These are phyloP conservation scores for Leucoraja ocellata DNA, from an alignment of 2,797 vertebrate species.

Conservation along the genomic window DNA sequence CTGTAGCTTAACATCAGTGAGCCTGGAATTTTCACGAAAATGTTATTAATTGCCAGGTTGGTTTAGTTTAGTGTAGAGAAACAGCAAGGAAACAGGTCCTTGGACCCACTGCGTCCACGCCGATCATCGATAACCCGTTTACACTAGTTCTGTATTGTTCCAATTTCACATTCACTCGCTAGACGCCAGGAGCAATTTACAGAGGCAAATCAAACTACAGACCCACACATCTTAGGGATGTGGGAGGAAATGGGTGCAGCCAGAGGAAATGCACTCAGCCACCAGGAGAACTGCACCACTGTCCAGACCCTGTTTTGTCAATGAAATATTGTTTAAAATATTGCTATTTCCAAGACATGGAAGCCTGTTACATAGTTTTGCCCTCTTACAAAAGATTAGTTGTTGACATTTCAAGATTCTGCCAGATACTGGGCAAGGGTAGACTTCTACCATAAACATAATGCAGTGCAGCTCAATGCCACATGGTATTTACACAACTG, in stretches of 20 bases:
- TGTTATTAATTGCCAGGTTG: neutral
- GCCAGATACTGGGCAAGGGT: neutral
- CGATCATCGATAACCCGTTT: too few species aligned
- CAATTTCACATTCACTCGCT: too few species aligned
- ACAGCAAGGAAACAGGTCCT: too few species aligned
- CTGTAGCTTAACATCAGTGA: neutral
- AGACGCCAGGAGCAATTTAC: too few species aligned
- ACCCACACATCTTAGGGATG: too few species aligned
- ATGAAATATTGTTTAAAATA: neutral
- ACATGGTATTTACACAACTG: neutral
- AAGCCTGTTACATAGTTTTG: neutral
- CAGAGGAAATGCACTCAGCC: too few species aligned
- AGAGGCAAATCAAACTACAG: too few species aligned
- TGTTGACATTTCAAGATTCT: neutral
- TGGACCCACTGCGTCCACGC: too few species aligned
- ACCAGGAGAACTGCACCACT: too few species aligned
- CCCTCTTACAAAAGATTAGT: neutral
- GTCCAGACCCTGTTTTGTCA: too few species aligned
- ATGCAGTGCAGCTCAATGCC: neutral
- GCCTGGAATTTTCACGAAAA: neutral
- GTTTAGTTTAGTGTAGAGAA: neutral
- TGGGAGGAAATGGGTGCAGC: too few species aligned
- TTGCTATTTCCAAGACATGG: neutral
- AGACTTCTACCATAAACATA: neutral
- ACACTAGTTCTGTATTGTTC: too few species aligned